Base-by-base conservation (phyloP, 2,113 vertebrate species). In the Siphamia tubifer region DNA sequence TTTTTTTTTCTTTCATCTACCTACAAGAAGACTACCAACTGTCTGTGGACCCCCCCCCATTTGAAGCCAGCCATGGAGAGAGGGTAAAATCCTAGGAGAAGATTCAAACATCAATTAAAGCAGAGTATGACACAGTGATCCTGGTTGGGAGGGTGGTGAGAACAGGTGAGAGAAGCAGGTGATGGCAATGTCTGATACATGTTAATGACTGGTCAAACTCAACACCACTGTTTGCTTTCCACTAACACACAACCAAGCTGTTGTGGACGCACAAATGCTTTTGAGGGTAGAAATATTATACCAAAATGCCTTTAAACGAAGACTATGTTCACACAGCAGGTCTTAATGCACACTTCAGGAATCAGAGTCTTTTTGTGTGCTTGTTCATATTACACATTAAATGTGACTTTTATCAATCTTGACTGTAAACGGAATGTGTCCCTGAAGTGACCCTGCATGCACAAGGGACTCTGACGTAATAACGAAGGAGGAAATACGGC, bases 61-160 rank as follows among this genome's bases (percentile, higher is more conserved):
- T 68, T 63, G 65, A 19, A 48, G 53, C 67, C 71, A 71, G 71
- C 62, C 81, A n/a, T 78, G 84, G 65, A 87, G 86, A 87, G 86
- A 88, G 64, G 74, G 70, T 74, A 85, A 82, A 51, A 82, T 63
- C 91, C 90, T 91, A 92, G 85, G 86, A 87, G 87, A 82, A 91
- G 87, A 90, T 90, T 90, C 84, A 89, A 75, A 91, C 80, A 87
- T 86, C 78, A 68, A 88, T 91, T 91, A 92, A 90, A 82, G 81
- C 87, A 91, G 74, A 81, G 69, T 48, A 89, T 82, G 70, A 86
- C 48, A 90, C 77, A 87, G 58, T 79, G 64, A 75, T 70, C 66
- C 56, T 53, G 93, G 91, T 61, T 74, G 94, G 92, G 66, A 87
- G 88, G 93, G 92, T 90, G 93, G 91, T 90, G 92, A 83, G 44